Evolutionary conservation across 2,797 vertebrate species (phyloP).

Genomic region (Epinephelus awoara): DNA sequence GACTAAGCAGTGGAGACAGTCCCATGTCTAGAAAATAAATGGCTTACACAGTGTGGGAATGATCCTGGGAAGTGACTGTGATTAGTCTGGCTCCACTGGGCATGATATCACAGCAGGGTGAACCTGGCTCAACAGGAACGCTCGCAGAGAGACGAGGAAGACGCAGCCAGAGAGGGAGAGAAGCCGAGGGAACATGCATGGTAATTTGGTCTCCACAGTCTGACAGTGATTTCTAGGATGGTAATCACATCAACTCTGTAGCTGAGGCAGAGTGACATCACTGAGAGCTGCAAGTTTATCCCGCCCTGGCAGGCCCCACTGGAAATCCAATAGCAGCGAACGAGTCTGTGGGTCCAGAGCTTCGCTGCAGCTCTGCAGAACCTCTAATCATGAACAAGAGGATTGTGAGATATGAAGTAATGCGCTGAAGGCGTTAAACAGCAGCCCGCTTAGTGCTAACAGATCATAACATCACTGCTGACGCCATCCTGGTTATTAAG

Average conservation of each 20-base stretch:
- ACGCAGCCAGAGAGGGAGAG: constrained; percentile 7
- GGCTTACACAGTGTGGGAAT: constrained; percentile 68
- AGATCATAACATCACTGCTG: constrained; percentile 33
- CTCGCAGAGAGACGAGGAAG: constrained; percentile 36
- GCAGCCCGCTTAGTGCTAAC: constrained; percentile 20
- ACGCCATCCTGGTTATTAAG: constrained; percentile 34
- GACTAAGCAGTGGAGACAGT: constrained; percentile 49
- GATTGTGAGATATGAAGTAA: constrained; percentile 52
- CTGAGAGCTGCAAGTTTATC: constrained; percentile 62
- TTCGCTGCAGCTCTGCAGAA: constrained; percentile 26
- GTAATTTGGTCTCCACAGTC: constrained; percentile 64
- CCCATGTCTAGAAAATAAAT: constrained; percentile 58
- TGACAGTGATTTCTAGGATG: constrained; percentile 77
- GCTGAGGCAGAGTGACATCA: constrained; percentile 74
- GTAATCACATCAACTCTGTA: constrained; percentile 78
- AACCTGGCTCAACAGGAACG: constrained; percentile 54
- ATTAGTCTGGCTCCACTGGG: constrained; percentile 81
- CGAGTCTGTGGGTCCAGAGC: constrained; percentile 33
- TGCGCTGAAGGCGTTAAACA: constrained; percentile 28
- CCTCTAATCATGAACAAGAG: constrained; percentile 64
- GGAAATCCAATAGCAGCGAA: constrained; percentile 65
- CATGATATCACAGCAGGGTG: constrained; percentile 73
- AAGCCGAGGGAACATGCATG: constrained; percentile 33
- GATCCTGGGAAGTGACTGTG: constrained; percentile 72
- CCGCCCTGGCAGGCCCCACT: constrained; percentile 57